phyloP scores from a whole-genome alignment of 2,888 invertebrate species.

The Sipha maydis region DNA sequence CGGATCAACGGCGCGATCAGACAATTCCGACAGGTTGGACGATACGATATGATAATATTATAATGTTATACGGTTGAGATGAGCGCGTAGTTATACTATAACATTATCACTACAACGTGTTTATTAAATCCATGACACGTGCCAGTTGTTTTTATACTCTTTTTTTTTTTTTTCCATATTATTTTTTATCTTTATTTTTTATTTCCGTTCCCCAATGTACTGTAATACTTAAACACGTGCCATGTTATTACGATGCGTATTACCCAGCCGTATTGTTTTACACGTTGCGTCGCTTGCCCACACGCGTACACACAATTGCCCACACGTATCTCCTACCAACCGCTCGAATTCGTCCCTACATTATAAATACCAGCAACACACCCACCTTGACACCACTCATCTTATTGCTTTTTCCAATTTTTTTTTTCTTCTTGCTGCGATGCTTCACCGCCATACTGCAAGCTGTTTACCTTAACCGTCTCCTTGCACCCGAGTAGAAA shows the following conservation, averaged over 20 bases:
- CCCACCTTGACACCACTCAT: not conserved
- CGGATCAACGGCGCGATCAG: slow-evolving; percentile 96
- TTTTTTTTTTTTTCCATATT: no score
- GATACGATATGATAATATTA: not conserved
- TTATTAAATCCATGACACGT: no score
- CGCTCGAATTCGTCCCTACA: not conserved
- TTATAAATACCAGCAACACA: no score
- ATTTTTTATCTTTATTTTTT: not conserved
- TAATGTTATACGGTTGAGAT: no score
- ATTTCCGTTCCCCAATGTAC: not conserved
- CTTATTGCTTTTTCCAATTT: not conserved
- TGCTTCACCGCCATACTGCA: not conserved
- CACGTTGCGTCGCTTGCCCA: not conserved
- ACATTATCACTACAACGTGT: no score
- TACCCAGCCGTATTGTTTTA: not conserved
- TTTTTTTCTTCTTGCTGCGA: not conserved
- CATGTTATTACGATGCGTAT: not conserved
- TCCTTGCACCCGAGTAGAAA: not conserved
- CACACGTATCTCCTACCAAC: not conserved
- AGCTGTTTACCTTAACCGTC: not conserved
- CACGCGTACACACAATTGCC: not conserved
- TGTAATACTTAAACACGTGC: not conserved
- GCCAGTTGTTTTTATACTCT: no score
- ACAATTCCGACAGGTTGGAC: slow-evolving; percentile 90
- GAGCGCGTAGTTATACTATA: no score